Conservation (phyloP, 2,888 invertebrate species). For the Chrysina gloriosa region DNA sequence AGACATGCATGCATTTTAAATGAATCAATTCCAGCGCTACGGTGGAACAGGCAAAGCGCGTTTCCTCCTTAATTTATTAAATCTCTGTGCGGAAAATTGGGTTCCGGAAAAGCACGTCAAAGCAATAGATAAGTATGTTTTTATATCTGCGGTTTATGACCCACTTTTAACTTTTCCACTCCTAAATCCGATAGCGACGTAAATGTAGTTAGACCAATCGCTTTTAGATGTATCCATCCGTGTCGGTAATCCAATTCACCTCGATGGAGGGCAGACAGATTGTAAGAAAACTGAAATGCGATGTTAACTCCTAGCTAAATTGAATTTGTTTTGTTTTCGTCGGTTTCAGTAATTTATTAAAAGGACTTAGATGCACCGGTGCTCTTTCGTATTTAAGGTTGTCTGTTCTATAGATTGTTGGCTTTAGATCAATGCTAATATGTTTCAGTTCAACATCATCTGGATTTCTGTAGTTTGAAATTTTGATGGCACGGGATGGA, state of each 20-base stretch:
- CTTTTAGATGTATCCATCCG: constrained; percentile 39
- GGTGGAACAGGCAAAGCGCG: too few relatives aligned
- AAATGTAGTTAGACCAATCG: constrained; percentile 24
- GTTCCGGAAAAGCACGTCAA: not conserved
- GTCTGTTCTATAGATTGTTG: not conserved
- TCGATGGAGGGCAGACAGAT: constrained; percentile 56
- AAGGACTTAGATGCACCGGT: constrained; percentile 32
- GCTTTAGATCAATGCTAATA: not conserved
- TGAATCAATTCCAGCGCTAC: too few relatives aligned
- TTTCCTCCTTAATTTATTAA: not conserved
- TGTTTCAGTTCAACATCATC: too few relatives aligned
- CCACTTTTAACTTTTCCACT: constrained; percentile 26
- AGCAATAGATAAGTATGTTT: not conserved
- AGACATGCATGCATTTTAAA: too few relatives aligned
- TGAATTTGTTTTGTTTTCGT: constrained; percentile 51
- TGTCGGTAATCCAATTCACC: constrained; percentile 51
- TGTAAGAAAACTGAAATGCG: constrained; percentile 55
- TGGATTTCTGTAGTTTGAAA: too few relatives aligned
- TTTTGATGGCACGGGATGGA: too few relatives aligned
- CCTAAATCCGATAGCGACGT: constrained; percentile 8
- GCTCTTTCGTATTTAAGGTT: not conserved
- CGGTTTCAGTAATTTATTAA: constrained; percentile 38
- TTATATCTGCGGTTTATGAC: constrained; percentile 2
- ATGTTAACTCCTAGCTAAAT: constrained; percentile 51
- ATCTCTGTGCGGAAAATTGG: not conserved